Conservation (phyloP, 2,113 vertebrate species). For the Poecile atricapillus region DNA sequence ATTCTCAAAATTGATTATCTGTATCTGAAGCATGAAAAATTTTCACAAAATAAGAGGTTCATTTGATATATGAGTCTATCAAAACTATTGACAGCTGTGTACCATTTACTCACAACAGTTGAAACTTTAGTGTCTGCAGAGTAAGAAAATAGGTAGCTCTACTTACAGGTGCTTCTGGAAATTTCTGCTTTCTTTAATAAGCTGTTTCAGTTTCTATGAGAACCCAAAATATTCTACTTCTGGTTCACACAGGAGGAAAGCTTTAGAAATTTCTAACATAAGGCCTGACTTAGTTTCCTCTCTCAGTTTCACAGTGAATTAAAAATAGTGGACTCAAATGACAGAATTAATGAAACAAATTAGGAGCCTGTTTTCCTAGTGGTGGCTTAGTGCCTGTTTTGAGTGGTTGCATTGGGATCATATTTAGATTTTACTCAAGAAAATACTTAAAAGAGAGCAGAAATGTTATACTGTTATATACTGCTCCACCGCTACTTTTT, state of each 20-base stretch:
- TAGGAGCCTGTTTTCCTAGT: neutral
- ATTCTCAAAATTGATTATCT: neutral
- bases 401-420: neutral
- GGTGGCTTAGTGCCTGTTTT: neutral
- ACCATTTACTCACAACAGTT: neutral
- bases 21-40: neutral
- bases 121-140: neutral
- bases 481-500: neutral
- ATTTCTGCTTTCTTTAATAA: neutral
- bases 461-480: neutral
- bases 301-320: neutral
- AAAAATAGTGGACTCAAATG: neutral
- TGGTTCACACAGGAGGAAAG: neutral
- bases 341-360: neutral
- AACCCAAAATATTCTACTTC: neutral
- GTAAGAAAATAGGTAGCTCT: neutral
- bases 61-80: neutral
- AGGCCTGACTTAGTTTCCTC: neutral
- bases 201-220: neutral
- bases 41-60: neutral
- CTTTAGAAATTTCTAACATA: neutral
- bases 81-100: neutral
- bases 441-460: neutral
- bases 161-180: neutral
- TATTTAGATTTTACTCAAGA: neutral